A percentile compares a stretch with the other conserved stretches of the same genome.
Conservation (phyloP, 2,888 invertebrate species). For the Ennomos fuscantarius region DNA sequence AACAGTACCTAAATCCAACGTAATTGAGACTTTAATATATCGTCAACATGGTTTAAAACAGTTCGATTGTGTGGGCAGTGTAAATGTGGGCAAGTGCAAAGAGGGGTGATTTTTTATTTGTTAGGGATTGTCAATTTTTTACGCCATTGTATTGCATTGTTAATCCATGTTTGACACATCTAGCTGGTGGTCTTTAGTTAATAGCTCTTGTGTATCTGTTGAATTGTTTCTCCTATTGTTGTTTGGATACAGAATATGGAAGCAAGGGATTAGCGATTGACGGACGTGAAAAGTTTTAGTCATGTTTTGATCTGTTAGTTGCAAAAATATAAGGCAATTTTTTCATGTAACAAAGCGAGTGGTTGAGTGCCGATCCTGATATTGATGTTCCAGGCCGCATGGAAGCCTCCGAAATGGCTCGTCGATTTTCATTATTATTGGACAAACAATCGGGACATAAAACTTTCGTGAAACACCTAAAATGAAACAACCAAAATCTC, state of each 20-base stretch:
- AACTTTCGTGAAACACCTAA: too few species aligned
- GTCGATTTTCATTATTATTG: too few species aligned
- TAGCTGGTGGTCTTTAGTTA: constrained; percentile 73
- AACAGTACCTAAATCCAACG: constrained; percentile 9
- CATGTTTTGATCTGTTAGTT: too few species aligned
- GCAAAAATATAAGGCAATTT: too few species aligned
- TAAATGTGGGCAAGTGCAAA: constrained; percentile 31
- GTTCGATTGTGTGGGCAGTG: constrained; percentile 40
- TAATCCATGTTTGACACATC: constrained; percentile 82
- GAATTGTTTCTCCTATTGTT: constrained; percentile 63
- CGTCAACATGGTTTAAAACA: constrained; percentile 42
- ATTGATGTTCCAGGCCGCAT: too few species aligned
- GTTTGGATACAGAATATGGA: constrained; percentile 46
- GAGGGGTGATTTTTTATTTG: constrained; percentile 68
- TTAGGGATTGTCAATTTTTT: constrained; percentile 75
- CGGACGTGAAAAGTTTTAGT: constrained; percentile 15
- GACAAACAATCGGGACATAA: too few species aligned
- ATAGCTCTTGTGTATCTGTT: constrained; percentile 64
- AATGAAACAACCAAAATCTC: too few species aligned
- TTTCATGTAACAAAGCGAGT: too few species aligned
- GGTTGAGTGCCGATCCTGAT: too few species aligned
- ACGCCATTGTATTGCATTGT: constrained; percentile 69
- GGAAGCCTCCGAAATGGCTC: too few species aligned
- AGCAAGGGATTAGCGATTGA: constrained; percentile 40
- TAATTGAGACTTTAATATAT: constrained; percentile 32